Evolutionary conservation across 2,888 invertebrate species (phyloP).

Genomic region (Aporophyla lueneburgensis): DNA sequence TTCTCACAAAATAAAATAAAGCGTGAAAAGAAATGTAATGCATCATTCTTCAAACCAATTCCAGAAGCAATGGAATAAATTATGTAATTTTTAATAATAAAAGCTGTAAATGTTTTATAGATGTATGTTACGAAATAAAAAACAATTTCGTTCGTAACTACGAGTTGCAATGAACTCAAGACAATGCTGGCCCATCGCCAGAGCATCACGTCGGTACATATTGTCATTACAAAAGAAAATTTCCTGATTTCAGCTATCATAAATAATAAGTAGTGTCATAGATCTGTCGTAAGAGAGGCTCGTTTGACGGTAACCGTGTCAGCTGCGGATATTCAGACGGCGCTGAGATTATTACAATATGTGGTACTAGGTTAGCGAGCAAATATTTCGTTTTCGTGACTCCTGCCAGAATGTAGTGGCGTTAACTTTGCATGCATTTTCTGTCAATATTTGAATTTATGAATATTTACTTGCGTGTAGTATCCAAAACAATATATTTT

Average conservation of each 20-base stretch:
- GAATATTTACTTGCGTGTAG: constrained; percentile 20
- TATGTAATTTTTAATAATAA: constrained; percentile 38
- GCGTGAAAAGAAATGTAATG: constrained; percentile 21
- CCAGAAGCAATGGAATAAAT: constrained; percentile 39
- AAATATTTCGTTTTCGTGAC: constrained; percentile 36
- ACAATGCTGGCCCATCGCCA: constrained; percentile 62
- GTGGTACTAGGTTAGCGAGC: constrained; percentile 61
- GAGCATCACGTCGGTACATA: constrained; percentile 30
- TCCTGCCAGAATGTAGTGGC: constrained; percentile 39
- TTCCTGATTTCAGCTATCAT: constrained; percentile 60
- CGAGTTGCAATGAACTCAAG: constrained; percentile 43
- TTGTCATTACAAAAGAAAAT: constrained; percentile 60
- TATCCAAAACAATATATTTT: constrained; percentile 28
- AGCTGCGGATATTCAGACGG: constrained; percentile 43
- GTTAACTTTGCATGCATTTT: constrained; percentile 20
- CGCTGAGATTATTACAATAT: constrained; percentile 53
- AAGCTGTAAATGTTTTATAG: constrained; percentile 47
- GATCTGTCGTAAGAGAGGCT: constrained; percentile 44
- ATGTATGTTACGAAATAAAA: constrained; percentile 19
- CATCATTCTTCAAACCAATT: constrained; percentile 45
- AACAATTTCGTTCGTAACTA: constrained; percentile 17
- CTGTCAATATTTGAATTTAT: constrained; percentile 32
- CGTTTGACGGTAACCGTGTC: constrained; percentile 58
- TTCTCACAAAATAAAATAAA: constrained; percentile 8
- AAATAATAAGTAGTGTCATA: constrained; percentile 61